A percentile compares a stretch with the other conserved stretches of the same genome.
These are phyloP conservation scores for Crenuchus spilurus DNA, from an alignment of 2,797 vertebrate species.

Conservation along the genomic window DNA sequence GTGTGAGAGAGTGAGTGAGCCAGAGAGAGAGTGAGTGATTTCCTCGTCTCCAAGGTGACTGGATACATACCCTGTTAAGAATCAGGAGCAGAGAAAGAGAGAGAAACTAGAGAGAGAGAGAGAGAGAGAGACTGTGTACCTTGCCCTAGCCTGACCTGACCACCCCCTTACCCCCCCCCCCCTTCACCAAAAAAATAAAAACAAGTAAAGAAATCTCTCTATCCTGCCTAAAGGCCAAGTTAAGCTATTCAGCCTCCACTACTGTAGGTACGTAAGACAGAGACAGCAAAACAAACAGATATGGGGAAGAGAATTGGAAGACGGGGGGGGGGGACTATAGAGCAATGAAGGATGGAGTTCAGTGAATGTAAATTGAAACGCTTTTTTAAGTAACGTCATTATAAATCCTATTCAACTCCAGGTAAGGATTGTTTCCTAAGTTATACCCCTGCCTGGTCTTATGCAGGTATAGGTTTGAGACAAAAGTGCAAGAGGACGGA, in stretches of 20 bases:
- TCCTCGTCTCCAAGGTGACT: conserved; percentile 48
- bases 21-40: conserved; percentile 33
- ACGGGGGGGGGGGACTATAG: conserved; percentile 56
- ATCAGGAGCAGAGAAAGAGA: conserved; percentile 40
- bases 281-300: conserved; percentile 44
- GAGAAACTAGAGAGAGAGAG: conserved; percentile 19
- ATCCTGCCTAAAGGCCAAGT: conserved; percentile 56
- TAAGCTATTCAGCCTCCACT: conserved; percentile 47
- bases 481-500: conserved; percentile 57
- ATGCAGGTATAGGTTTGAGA: conserved; percentile 47
- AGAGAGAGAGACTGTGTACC: conserved; percentile 44
- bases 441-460: conserved; percentile 63
- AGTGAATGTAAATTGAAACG: conserved; percentile 33
- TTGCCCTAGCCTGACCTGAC: conserved; percentile 58
- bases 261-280: conserved; percentile 36
- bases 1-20: conserved; percentile 32
- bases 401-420: conserved; percentile 51
- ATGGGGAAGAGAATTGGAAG: conserved; percentile 38
- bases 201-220: conserved; percentile 27
- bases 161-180: conserved; percentile 39
- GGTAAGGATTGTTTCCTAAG: conserved; percentile 68
- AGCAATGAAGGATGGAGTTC: conserved; percentile 44
- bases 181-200: conserved; percentile 46
- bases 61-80: conserved; percentile 44
- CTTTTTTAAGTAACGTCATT: conserved; percentile 7